Percentiles rank a stretch among this genome's conserved stretches.
phyloP scores from a whole-genome alignment of 2,113 vertebrate species.

The Chionodraco myersi region DNA sequence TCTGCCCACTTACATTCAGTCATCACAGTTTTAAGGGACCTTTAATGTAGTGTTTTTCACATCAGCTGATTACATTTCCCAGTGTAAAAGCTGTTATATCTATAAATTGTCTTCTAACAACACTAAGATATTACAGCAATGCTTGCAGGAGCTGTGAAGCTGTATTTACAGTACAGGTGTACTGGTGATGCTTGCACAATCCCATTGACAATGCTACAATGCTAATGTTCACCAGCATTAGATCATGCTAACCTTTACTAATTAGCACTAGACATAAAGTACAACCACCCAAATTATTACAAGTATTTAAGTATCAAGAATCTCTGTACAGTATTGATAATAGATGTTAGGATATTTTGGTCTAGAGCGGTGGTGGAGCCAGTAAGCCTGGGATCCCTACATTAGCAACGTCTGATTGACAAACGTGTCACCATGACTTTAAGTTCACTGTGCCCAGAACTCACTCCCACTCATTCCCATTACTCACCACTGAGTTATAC shows the following conservation, averaged over 20 bases:
- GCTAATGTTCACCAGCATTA: not conserved
- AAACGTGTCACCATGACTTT: conserved; percentile 23
- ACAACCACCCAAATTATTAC: not conserved
- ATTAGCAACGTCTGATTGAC: conserved; percentile 11
- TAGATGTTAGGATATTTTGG: not conserved
- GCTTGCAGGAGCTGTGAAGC: not conserved
- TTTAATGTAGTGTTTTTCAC: not conserved
- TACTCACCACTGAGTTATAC: conserved; percentile 41
- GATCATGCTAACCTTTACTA: not conserved
- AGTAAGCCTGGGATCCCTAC: not conserved
- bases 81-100: not conserved
- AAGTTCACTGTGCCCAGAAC: conserved; percentile 15
- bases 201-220: not conserved
- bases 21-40: not conserved
- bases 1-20: not conserved
- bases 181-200: not conserved
- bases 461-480: conserved; percentile 37
- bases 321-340: not conserved
- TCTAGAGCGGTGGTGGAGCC: not conserved
- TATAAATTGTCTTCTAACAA: not conserved
- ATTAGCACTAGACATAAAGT: not conserved
- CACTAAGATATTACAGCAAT: not conserved
- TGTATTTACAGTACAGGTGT: not conserved
- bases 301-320: not conserved
- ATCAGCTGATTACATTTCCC: not conserved